Evolutionary conservation across 1,140 invertebrate genomes (phyloP).

Genomic region (Caenorhabditis latens): DNA sequence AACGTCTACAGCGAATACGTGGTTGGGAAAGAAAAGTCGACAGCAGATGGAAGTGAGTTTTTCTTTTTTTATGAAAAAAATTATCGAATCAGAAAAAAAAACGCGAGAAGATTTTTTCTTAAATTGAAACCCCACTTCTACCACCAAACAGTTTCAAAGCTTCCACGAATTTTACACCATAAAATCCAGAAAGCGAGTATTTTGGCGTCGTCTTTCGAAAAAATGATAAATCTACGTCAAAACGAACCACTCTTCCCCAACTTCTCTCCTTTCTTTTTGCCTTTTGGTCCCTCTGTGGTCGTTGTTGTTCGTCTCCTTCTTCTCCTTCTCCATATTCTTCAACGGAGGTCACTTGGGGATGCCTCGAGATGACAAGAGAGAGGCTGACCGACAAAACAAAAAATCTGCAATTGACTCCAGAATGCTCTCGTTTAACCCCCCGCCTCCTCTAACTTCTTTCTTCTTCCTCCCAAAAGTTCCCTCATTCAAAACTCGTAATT

Average conservation of each 20-base stretch:
- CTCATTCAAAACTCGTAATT: not conserved
- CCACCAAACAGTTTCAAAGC: no score
- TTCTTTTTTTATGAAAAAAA: not conserved
- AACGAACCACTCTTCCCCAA: not conserved
- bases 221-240: conserved; percentile 55
- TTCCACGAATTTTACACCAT: no score
- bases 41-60: conserved; percentile 70
- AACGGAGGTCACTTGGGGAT: conserved; percentile 25
- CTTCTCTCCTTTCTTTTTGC: conserved; percentile 1
- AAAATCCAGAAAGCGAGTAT: not conserved
- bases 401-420: conserved; percentile 15
- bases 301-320: conserved; percentile 12
- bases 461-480: not conserved
- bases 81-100: no score
- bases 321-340: not conserved
- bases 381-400: conserved; percentile 4
- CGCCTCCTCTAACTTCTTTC: not conserved
- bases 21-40: conserved; percentile 74
- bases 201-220: not conserved
- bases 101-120: no score
- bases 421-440: not conserved
- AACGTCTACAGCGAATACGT: conserved; percentile 72
- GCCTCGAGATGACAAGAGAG: conserved; percentile 2
- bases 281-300: conserved; percentile 38
- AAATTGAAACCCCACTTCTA: no score